A percentile compares a stretch with the other conserved stretches of the same genome.
Evolutionary conservation across 1,140 invertebrate species (phyloP).

Genomic region (Pseudachorutes palmiensis): DNA sequence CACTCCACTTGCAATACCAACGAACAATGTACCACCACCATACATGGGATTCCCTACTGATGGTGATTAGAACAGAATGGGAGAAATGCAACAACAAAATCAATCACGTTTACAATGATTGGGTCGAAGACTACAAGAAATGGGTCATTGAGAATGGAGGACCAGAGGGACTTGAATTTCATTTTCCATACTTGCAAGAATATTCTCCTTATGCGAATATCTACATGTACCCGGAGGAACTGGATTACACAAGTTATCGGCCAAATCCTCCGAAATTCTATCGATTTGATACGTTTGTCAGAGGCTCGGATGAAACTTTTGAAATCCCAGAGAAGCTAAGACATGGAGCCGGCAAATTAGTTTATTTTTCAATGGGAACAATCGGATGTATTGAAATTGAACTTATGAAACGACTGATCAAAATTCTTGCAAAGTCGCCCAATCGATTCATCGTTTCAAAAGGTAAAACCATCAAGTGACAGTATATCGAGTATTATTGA

Average conservation of each 20-base stretch:
- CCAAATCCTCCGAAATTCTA: not conserved
- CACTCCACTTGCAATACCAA: not conserved
- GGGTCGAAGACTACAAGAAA: not conserved
- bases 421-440: not conserved
- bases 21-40: not conserved
- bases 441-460: conserved; percentile 10
- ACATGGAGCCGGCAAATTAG: not conserved
- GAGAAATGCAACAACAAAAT: not conserved
- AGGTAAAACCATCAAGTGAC: not conserved
- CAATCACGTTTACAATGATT: not conserved
- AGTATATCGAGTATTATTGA: not conserved
- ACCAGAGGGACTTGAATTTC: not conserved
- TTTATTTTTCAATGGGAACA: conserved; percentile 16
- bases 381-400: not conserved
- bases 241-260: conserved; percentile 3
- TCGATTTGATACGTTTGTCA: not conserved
- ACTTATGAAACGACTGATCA: conserved; percentile 6
- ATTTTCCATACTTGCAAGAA: not conserved
- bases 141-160: conserved; percentile 3
- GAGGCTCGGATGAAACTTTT: not conserved
- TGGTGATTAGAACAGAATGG: not conserved
- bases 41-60: not conserved
- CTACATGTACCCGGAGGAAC: conserved; percentile 5
- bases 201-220: conserved; percentile 13
- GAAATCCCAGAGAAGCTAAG: not conserved